phyloP scores from a whole-genome alignment of 2,797 vertebrate genomes.

The Poecilia gillii region DNA sequence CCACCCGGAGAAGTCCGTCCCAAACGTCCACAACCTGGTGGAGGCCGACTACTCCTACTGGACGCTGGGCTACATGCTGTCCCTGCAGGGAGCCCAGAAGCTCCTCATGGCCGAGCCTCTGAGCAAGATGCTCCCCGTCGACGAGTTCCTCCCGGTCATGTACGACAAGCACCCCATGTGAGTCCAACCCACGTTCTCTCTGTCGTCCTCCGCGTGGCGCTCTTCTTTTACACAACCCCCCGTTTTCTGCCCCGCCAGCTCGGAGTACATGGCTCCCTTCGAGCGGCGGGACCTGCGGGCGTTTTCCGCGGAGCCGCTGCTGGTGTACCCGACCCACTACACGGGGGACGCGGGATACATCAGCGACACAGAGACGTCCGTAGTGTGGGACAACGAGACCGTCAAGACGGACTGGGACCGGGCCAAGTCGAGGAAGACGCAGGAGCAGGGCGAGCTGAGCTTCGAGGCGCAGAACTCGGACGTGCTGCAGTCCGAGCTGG shows the following conservation, averaged over 20 bases:
- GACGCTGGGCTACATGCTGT: slow-evolving; percentile 90
- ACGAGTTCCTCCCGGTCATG: slow-evolving; percentile 94
- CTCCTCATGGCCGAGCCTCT: slow-evolving; percentile 86
- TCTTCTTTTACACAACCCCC: slow-evolving; percentile 8
- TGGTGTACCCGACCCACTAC: slow-evolving; percentile 90
- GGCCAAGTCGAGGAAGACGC: slow-evolving; percentile 86
- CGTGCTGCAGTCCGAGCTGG: slow-evolving; percentile 87
- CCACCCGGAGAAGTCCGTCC: slow-evolving; percentile 86
- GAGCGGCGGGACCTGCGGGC: slow-evolving; percentile 81
- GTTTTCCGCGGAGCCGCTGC: slow-evolving; percentile 89
- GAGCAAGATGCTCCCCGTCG: slow-evolving; percentile 88
- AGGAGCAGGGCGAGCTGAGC: slow-evolving; percentile 85
- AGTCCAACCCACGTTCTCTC: slow-evolving; percentile 51
- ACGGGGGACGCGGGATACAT: slow-evolving; percentile 88
- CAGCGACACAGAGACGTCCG: slow-evolving; percentile 91
- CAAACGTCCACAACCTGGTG: slow-evolving; percentile 88
- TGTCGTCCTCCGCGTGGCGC: neutral
- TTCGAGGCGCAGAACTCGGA: slow-evolving; percentile 86
- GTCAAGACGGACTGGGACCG: slow-evolving; percentile 88
- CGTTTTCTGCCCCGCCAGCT: slow-evolving; percentile 45
- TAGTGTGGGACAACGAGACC: slow-evolving; percentile 87
- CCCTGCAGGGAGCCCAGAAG: slow-evolving; percentile 88
- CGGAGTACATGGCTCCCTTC: slow-evolving; percentile 85
- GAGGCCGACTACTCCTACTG: slow-evolving; percentile 93
- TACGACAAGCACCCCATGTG: slow-evolving; percentile 93